Conservation (phyloP, 2,113 vertebrate genomes). For the Cygnus atratus region DNA sequence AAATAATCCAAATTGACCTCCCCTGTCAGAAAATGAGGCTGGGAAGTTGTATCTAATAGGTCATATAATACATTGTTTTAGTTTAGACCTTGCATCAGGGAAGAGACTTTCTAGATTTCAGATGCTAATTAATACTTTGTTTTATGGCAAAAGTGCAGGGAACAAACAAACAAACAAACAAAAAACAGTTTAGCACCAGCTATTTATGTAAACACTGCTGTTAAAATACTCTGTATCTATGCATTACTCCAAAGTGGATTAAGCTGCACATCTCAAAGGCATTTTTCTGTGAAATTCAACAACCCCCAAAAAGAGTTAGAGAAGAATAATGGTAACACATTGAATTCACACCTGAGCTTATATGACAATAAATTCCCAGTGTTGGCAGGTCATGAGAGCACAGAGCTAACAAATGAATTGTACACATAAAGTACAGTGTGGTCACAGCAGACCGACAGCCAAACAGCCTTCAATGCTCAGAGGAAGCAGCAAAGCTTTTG, state of each 20-base stretch:
- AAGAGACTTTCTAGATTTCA: not conserved
- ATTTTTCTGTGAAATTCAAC: conserved; percentile 4
- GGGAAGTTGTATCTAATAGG: not conserved
- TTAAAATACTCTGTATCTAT: not conserved
- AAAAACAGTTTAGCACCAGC: not conserved
- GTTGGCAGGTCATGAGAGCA: not conserved
- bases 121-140: not conserved
- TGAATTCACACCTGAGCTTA: not conserved
- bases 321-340: not conserved
- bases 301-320: not conserved
- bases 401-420: not conserved
- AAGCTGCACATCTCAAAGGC: not conserved
- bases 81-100: not conserved
- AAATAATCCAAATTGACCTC: not conserved
- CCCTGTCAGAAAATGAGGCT: not conserved
- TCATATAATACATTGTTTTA: not conserved
- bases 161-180: not conserved
- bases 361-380: not conserved
- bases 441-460: not conserved
- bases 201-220: not conserved
- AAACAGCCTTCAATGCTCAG: not conserved
- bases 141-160: not conserved
- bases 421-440: not conserved
- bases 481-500: not conserved
- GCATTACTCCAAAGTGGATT: not conserved